Evolutionary conservation across 2,113 vertebrate genomes (phyloP).

Genomic region (Periophthalmus modestus): DNA sequence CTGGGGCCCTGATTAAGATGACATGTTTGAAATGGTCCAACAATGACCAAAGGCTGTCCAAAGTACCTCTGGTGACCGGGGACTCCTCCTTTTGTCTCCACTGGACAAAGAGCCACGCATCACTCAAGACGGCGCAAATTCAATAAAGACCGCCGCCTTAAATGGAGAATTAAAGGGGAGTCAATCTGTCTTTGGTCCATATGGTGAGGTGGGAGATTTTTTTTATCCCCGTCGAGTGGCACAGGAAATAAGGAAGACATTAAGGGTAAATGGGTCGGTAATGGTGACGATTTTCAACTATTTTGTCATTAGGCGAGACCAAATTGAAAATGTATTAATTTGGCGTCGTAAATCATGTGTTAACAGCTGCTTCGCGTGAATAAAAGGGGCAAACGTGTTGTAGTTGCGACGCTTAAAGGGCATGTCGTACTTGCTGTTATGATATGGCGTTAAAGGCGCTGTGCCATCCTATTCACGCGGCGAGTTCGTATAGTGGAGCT

Average conservation of each 20-base stretch:
- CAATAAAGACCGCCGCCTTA: slow-evolving; percentile 22
- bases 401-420: background rate
- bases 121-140: slow-evolving; percentile 54
- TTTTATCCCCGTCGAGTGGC: background rate
- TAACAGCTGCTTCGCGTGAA: background rate
- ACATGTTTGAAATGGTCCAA: slow-evolving; percentile 15
- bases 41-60: slow-evolving; percentile 23
- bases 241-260: slow-evolving; percentile 1
- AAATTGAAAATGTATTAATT: background rate
- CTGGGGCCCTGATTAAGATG: slow-evolving; percentile 66
- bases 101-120: slow-evolving; percentile 48
- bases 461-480: no score
- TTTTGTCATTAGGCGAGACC: background rate
- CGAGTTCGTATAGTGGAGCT: no score
- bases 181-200: slow-evolving; percentile 3
- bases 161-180: slow-evolving; percentile 15
- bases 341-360: background rate
- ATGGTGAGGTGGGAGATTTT: background rate
- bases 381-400: background rate
- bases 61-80: slow-evolving; percentile 48
- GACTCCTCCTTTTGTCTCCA: slow-evolving; percentile 23
- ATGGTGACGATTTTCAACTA: background rate
- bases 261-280: background rate
- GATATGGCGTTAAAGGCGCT: background rate
- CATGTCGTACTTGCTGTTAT: background rate